These are phyloP conservation scores for Carcina quercana DNA, from an alignment of 2,888 invertebrate species.

Conservation along the genomic window DNA sequence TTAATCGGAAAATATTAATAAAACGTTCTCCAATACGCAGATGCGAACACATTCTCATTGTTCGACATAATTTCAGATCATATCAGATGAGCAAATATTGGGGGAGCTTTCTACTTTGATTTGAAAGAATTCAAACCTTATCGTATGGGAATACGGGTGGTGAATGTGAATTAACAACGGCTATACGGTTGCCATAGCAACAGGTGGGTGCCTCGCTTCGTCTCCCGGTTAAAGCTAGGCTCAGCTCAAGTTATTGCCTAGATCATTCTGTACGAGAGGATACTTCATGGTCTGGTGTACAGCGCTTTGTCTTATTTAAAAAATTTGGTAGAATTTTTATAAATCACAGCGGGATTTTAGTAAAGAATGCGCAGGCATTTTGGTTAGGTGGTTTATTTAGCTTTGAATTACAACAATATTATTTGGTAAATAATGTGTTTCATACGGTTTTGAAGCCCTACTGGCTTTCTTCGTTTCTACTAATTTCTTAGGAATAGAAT, in stretches of 20 bases:
- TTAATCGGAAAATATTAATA: background rate
- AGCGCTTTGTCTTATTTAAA: no score
- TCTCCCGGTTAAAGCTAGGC: conserved; percentile 29
- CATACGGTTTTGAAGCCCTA: no score
- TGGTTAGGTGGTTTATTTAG: no score
- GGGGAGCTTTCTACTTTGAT: background rate
- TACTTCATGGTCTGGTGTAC: conserved; percentile 19
- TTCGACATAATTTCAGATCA: conserved; percentile 23
- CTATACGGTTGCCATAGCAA: conserved; percentile 52
- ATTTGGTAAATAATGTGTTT: no score
- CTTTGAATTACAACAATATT: no score
- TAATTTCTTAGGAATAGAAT: no score
- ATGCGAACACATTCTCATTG: background rate
- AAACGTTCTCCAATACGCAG: conserved; percentile 5
- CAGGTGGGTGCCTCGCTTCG: conserved; percentile 40
- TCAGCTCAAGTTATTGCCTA: conserved; percentile 50
- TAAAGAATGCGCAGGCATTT: no score
- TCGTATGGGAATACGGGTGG: no score
- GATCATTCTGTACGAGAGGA: conserved; percentile 32
- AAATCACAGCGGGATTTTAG: no score
- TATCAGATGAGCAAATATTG: conserved; percentile 20
- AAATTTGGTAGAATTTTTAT: no score
- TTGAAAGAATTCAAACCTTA: background rate
- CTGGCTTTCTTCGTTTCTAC: no score
- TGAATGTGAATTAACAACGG: no score